These are phyloP conservation scores for Notodonta dromedarius DNA, from an alignment of 2,888 invertebrate species.

Conservation along the genomic window DNA sequence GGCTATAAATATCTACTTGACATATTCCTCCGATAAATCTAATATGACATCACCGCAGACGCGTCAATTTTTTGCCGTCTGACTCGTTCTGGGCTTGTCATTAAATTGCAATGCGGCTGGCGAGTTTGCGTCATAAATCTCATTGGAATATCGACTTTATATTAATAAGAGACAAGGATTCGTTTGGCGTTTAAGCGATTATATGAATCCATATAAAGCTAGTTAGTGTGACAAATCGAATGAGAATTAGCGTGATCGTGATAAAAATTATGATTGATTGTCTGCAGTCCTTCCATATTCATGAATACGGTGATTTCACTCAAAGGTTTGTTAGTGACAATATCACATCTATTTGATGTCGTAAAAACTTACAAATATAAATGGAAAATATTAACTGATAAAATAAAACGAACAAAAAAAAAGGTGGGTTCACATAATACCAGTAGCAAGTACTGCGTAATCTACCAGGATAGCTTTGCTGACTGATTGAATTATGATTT, in stretches of 20 bases:
- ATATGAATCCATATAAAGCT: conserved; percentile 37
- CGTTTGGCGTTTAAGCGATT: conserved; percentile 12
- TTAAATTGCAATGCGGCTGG: conserved; percentile 53
- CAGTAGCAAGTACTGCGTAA: too few relatives aligned
- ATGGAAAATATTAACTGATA: too few relatives aligned
- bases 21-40: conserved; percentile 43
- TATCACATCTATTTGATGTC: too few relatives aligned
- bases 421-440: too few relatives aligned
- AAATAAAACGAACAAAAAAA: too few relatives aligned
- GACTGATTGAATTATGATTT: not conserved
- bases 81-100: conserved; percentile 48
- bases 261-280: conserved; percentile 35
- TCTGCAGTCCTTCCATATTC: conserved; percentile 16
- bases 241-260: conserved; percentile 49
- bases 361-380: too few relatives aligned
- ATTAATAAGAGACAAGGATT: conserved; percentile 14
- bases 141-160: conserved; percentile 39
- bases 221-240: conserved; percentile 56
- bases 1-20: conserved; percentile 23
- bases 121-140: conserved; percentile 24
- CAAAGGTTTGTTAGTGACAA: too few relatives aligned
- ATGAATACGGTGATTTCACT: not conserved
- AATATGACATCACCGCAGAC: conserved; percentile 59
- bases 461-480: too few relatives aligned
- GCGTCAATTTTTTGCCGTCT: conserved; percentile 61